phyloP scores from a whole-genome alignment of 2,113 vertebrate species.

The Poicephalus gulielmi region DNA sequence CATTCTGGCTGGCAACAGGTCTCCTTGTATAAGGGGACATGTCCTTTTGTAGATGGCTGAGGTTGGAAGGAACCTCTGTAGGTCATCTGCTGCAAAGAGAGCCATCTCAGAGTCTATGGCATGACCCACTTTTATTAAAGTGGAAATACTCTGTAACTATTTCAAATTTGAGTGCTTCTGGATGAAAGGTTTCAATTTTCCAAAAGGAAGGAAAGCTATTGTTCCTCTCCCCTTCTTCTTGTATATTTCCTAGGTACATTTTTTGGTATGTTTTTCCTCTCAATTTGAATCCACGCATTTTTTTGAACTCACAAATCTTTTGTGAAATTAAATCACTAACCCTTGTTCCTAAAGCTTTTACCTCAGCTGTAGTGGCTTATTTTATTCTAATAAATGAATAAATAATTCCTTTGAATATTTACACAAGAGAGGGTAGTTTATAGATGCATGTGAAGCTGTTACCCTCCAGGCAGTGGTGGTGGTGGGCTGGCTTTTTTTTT shows the following conservation, averaged over 20 bases:
- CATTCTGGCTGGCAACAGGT: background rate
- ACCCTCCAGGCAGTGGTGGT: background rate
- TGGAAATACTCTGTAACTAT: background rate
- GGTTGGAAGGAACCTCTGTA: background rate
- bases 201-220: background rate
- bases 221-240: background rate
- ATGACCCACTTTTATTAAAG: background rate
- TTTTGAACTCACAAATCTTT: background rate
- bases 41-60: rapidly evolving
- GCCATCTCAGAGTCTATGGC: background rate
- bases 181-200: background rate
- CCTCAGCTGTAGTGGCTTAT: background rate
- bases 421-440: background rate
- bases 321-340: background rate
- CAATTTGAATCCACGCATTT: background rate
- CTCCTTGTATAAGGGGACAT: background rate
- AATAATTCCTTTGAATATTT: background rate
- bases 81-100: background rate
- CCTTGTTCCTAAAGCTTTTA: background rate
- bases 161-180: background rate
- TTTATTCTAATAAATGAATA: background rate
- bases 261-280: background rate
- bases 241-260: background rate
- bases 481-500: background rate
- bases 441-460: background rate